A percentile compares a stretch with the other conserved stretches of the same genome.
phyloP scores from a whole-genome alignment of 2,113 vertebrate genomes.

The Psammodynastes pulverulentus region DNA sequence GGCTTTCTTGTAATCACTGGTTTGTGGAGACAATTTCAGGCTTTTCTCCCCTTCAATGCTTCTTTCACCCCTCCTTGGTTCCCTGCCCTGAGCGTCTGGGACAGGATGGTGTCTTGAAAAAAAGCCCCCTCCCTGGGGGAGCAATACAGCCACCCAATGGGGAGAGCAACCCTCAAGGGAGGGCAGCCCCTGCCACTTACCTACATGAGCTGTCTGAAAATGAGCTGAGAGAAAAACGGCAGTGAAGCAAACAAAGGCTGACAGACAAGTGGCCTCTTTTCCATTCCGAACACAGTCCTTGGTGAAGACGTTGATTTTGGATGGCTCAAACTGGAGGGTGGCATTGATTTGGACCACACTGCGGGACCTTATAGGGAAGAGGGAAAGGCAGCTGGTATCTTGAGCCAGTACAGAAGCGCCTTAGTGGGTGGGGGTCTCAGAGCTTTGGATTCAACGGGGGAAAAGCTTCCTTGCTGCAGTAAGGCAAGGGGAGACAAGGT shows the following conservation, averaged over 20 bases:
- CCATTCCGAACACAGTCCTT: conserved; percentile 87
- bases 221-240: conserved; percentile 80
- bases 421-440: background rate
- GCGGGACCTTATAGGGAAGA: conserved; percentile 77
- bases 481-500: background rate
- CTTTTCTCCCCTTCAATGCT: background rate
- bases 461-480: background rate
- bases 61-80: too few relatives aligned
- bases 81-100: background rate
- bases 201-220: conserved; percentile 74
- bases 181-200: conserved; percentile 64
- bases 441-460: background rate
- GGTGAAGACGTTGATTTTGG: conserved; percentile 94
- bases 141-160: rapidly evolving
- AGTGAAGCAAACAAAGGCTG: conserved; percentile 86
- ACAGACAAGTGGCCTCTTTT: conserved; percentile 91
- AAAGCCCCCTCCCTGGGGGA: rapidly evolving
- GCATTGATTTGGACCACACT: conserved; percentile 84
- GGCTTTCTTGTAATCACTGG: background rate
- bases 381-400: background rate
- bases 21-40: background rate
- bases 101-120: background rate
- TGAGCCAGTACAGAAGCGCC: background rate
- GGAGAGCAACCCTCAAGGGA: background rate
- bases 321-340: conserved; percentile 84